Base-by-base conservation (phyloP, 2,113 vertebrate species). In the Corynorhinus townsendii region DNA sequence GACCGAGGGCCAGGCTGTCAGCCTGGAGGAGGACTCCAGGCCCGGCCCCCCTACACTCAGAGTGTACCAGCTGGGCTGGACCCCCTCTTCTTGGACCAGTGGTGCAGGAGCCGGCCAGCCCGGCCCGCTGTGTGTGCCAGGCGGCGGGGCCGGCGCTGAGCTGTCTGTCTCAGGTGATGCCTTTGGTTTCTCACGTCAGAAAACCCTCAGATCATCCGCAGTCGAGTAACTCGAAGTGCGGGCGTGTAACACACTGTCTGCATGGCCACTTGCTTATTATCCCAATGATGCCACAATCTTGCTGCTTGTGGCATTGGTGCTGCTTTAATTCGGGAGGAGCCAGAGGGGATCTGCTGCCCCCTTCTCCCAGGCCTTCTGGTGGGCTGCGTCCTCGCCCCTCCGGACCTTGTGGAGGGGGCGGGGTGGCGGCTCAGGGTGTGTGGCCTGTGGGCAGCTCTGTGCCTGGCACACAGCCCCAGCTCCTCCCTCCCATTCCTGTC, bases 371-470 rank as follows among this genome's bases (percentile, higher is more conserved):
- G 66, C 85, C 6, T 0, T 5, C 30, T n/a, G 12, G 71, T 20
- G 19, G 38, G 22, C 11, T 11, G 2, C 2, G 30, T 7, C 8
- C 80, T 45, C 72, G 28, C n/a, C 33, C 64, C 66, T 68, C 64
- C 30, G 12, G 66, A 8, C 17, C 15, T 35, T 68, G 33, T n/a
- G 24, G 19, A 22, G 45, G 66, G 0, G 22, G 22, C 20, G 56
- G 22, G 17, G 33, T 11, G 62, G 43, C 3, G 75, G 35, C n/a
- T 56, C n/a, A 16, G 92, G n/a, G 90, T 64, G 52, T 89, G 33
- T 88, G 93, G 89, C 86, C 89, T 16, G 38, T 47, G 82, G 89
- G 84, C 45, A 91, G 88, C 54, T 35, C 43, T 38, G 43, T 71
- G n/a, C 52, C 1, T 2, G 24, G 28, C 73, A 33, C 73, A 76